Evolutionary conservation across 2,113 vertebrate species (phyloP).

Genomic region (Morone saxatilis): DNA sequence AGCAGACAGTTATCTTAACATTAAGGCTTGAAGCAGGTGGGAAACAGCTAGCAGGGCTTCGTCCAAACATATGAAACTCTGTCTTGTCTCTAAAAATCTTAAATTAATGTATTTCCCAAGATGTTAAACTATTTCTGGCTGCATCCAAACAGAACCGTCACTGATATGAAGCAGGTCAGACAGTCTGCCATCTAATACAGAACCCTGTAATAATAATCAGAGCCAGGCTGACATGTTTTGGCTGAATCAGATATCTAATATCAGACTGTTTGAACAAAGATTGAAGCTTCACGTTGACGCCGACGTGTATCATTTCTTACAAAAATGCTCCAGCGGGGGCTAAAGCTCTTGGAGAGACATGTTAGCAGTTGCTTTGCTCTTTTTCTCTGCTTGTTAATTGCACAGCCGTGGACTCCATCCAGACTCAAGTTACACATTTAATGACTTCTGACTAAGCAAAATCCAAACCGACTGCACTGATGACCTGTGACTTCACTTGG

Average conservation of each 20-base stretch:
- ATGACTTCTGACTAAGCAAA: constrained; percentile 18
- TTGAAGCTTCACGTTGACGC: neutral
- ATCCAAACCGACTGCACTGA: neutral
- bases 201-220: neutral
- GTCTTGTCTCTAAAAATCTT: neutral
- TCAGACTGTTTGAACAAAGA: neutral
- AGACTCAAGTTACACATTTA: neutral
- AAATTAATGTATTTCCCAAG: neutral
- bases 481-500: constrained; percentile 30
- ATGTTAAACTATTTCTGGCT: neutral
- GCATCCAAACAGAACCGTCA: neutral
- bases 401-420: neutral
- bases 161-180: neutral
- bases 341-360: neutral
- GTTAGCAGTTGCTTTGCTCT: neutral
- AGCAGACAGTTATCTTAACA: neutral
- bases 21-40: neutral
- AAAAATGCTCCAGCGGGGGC: neutral
- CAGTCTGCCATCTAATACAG: neutral
- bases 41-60: too few relatives aligned
- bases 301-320: neutral
- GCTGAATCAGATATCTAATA: constrained; percentile 20
- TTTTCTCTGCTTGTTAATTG: neutral
- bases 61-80: too few relatives aligned
- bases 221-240: constrained; percentile 10